A percentile compares a stretch with the other conserved stretches of the same genome.
Conservation (phyloP, 1,140 invertebrate genomes). For the Dendroctonus valens region DNA sequence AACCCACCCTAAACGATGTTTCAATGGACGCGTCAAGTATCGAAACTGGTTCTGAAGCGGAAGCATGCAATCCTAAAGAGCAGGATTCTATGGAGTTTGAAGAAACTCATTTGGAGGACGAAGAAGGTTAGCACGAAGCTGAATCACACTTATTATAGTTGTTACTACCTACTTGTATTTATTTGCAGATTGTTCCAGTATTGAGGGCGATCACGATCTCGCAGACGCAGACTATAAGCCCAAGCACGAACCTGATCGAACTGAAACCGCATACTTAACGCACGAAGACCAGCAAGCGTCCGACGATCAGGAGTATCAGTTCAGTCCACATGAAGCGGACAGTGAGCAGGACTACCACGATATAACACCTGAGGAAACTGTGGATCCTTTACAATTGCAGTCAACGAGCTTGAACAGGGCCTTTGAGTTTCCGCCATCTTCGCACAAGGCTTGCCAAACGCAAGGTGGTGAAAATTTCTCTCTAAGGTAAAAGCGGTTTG, state of each 20-base stretch:
- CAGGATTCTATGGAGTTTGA: too few relatives aligned
- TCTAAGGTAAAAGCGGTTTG: slow-evolving; percentile 17
- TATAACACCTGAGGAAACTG: slow-evolving; percentile 32
- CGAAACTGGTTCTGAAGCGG: too few relatives aligned
- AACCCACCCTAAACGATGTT: too few relatives aligned
- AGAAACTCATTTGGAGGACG: too few relatives aligned
- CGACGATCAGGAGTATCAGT: too few relatives aligned
- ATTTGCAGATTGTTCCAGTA: too few relatives aligned
- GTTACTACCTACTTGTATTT: too few relatives aligned
- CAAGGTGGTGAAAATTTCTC: slow-evolving; percentile 35
- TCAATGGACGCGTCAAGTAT: too few relatives aligned
- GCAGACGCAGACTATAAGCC: slow-evolving; percentile 14
- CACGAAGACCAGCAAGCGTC: slow-evolving; percentile 8
- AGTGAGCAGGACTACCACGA: neutral
- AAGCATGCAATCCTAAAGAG: too few relatives aligned
- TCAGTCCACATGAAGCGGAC: too few relatives aligned
- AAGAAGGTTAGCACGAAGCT: too few relatives aligned
- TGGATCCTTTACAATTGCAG: slow-evolving; percentile 21
- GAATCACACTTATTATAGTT: too few relatives aligned
- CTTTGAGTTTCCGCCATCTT: slow-evolving; percentile 24
- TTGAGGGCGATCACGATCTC: neutral
- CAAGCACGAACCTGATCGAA: slow-evolving; percentile 4
- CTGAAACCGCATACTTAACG: slow-evolving; percentile 5
- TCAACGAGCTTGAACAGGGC: neutral
- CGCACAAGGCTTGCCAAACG: slow-evolving; percentile 47